Evolutionary conservation across 2,797 vertebrate genomes (phyloP).

Genomic region (Crenichthys baileyi): DNA sequence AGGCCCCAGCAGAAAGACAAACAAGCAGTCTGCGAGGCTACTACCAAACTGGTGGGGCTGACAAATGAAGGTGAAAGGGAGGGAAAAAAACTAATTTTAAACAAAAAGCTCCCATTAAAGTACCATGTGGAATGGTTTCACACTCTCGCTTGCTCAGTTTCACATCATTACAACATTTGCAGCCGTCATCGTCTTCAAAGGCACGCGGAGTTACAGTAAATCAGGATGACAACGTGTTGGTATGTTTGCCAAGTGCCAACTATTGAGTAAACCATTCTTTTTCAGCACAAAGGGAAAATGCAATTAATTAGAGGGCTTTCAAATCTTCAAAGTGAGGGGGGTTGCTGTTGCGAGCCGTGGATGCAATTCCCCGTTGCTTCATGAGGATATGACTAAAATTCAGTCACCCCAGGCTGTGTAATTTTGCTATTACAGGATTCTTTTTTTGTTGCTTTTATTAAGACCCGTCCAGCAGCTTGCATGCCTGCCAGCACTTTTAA

Average conservation of each 20-base stretch:
- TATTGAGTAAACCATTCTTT: constrained; percentile 80
- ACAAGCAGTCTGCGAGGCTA: constrained; percentile 71
- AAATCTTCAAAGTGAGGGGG: constrained; percentile 79
- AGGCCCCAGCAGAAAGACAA: constrained; percentile 73
- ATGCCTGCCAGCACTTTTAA: constrained; percentile 15
- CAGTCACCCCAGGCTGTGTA: constrained; percentile 68
- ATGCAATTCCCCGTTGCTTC: constrained; percentile 75
- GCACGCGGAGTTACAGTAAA: constrained; percentile 78
- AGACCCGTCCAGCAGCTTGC: constrained; percentile 37
- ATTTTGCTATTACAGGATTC: constrained; percentile 65
- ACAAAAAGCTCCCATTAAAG: constrained; percentile 22
- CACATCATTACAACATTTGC: constrained; percentile 75
- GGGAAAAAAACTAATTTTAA: neutral
- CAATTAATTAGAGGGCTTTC: constrained; percentile 83
- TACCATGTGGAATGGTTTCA: constrained; percentile 50
- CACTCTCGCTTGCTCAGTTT: constrained; percentile 62
- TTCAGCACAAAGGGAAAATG: constrained; percentile 65
- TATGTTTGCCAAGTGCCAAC: constrained; percentile 81
- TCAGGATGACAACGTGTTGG: constrained; percentile 80
- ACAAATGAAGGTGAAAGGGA: constrained; percentile 46
- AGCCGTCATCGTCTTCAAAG: constrained; percentile 69
- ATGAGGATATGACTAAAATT: constrained; percentile 80
- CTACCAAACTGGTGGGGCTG: constrained; percentile 57
- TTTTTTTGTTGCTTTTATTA: constrained; percentile 48
- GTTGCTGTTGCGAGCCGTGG: constrained; percentile 54